A percentile compares a stretch with the other conserved stretches of the same genome.
phyloP scores from a whole-genome alignment of 35 echinoderm and acorn worm genomes.

The Apostichopus japonicus region DNA sequence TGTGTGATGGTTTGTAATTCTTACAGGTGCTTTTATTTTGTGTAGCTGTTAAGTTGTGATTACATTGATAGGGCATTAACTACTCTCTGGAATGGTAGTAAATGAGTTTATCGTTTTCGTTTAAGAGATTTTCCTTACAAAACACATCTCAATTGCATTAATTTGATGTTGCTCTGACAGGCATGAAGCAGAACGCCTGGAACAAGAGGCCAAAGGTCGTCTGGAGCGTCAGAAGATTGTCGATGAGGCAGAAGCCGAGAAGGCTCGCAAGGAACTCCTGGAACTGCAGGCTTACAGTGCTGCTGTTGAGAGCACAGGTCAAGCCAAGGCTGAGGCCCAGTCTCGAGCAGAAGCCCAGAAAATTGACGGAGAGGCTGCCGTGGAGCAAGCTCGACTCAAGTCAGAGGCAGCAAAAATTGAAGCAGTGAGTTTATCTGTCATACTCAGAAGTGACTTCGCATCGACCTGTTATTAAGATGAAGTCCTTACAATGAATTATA shows the following conservation, averaged over 20 bases:
- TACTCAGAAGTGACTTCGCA: no score
- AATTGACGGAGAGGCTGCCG: constrained; percentile 96
- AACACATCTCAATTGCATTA: no score
- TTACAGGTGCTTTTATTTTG: no score
- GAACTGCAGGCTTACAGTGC: constrained; percentile 98
- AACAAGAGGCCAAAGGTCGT: constrained; percentile 96
- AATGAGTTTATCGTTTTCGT: no score
- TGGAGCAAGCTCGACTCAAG: constrained; percentile 96
- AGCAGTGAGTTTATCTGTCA: constrained; percentile 70
- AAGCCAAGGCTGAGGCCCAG: constrained; percentile 98
- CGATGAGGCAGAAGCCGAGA: constrained; percentile 96
- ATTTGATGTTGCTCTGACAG: constrained; percentile 22
- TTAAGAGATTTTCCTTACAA: no score
- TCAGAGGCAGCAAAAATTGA: constrained; percentile 97
- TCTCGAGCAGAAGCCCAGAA: constrained; percentile 89
- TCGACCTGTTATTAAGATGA: no score
- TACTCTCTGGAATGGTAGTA: no score
- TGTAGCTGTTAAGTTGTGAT: no score
- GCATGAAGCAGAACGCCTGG: constrained; percentile 95
- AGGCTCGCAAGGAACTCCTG: constrained; percentile 94
- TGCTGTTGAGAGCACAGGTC: constrained; percentile 96
- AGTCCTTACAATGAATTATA: no score
- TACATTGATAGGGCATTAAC: no score
- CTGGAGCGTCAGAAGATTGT: constrained; percentile 98
- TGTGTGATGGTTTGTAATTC: no score